A percentile compares a stretch with the other conserved stretches of the same genome.
Evolutionary conservation across 2,888 invertebrate genomes (phyloP).

Genomic region (Ernsta delagoae): DNA sequence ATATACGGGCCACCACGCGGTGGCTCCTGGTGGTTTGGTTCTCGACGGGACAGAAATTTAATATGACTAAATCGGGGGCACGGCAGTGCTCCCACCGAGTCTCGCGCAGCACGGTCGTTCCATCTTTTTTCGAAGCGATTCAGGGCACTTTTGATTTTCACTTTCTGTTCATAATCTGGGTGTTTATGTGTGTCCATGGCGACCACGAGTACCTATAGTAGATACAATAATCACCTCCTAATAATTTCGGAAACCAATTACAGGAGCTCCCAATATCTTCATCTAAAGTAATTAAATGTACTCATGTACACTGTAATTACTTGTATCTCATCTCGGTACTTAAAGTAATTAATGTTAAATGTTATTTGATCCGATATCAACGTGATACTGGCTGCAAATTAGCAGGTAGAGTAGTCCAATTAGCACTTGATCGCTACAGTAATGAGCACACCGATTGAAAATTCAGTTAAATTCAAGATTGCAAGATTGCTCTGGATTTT

Average conservation of each 20-base stretch:
- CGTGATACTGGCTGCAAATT: constrained; percentile 30
- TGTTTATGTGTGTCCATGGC: too few species aligned
- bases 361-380: constrained; percentile 33
- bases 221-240: background rate
- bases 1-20: too few species aligned
- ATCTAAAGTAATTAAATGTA: constrained; percentile 21
- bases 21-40: too few species aligned
- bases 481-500: background rate
- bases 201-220: too few species aligned
- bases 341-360: constrained; percentile 31
- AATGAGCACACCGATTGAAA: constrained; percentile 17
- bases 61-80: too few species aligned
- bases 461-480: too few species aligned
- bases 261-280: background rate
- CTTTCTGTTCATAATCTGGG: too few species aligned
- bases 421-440: constrained; percentile 12
- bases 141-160: too few species aligned
- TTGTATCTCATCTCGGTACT: constrained; percentile 23
- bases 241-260: background rate
- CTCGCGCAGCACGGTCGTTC: too few species aligned
- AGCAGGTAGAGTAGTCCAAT: constrained; percentile 28
- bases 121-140: too few species aligned
- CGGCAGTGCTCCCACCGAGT: too few species aligned
- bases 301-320: constrained; percentile 25
- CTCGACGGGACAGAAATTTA: too few species aligned